Conservation (phyloP, 2,888 invertebrate genomes). For the Lycia hirtaria region DNA sequence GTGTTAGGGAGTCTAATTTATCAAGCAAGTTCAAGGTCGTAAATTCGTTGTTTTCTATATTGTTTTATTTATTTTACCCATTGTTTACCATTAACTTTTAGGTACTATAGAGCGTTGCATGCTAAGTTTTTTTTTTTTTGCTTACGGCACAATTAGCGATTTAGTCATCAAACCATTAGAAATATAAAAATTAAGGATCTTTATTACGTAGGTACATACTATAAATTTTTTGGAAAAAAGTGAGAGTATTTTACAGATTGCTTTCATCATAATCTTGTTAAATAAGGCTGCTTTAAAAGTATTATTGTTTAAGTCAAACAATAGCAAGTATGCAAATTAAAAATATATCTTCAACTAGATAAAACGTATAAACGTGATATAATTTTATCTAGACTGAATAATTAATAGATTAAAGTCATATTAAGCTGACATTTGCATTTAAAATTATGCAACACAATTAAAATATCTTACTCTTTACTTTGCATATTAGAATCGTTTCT, state of each 20-base stretch:
- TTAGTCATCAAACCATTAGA: neutral
- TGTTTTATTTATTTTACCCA: slow-evolving; percentile 9
- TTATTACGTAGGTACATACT: too few relatives aligned
- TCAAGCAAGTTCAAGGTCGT: slow-evolving; percentile 30
- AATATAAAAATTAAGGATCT: neutral
- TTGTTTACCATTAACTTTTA: neutral
- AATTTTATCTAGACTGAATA: neutral
- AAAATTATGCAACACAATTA: slow-evolving; percentile 3
- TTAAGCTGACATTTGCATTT: slow-evolving; percentile 7
- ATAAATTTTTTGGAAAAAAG: too few relatives aligned
- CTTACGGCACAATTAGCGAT: neutral
- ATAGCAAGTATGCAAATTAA: neutral
- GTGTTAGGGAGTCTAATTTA: slow-evolving; percentile 30
- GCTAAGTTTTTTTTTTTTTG: neutral
- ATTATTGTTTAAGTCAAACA: too few relatives aligned
- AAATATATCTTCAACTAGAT: neutral
- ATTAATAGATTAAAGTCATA: slow-evolving; percentile 1
- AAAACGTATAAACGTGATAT: too few relatives aligned
- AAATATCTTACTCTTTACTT: neutral
- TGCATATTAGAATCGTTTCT: neutral
- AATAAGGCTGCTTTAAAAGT: too few relatives aligned
- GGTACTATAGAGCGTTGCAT: neutral
- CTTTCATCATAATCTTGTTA: too few relatives aligned
- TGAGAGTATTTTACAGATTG: too few relatives aligned
- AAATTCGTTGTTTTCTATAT: slow-evolving; percentile 16